Evolutionary conservation across 92 coral and sea anemone species (phyloP).

Genomic region (Desmophyllum pertusum): DNA sequence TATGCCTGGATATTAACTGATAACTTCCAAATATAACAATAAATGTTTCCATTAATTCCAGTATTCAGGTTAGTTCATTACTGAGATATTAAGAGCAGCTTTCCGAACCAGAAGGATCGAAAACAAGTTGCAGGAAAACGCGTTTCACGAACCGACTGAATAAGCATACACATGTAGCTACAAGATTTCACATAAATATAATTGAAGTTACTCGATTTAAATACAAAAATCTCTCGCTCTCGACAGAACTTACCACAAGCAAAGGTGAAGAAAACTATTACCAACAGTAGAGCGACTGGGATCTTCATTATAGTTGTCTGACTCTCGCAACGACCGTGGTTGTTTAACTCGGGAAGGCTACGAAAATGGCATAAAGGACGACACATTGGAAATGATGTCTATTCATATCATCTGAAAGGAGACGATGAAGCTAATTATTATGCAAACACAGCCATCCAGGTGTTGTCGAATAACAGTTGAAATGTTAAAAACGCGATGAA

Average conservation of each 20-base stretch:
- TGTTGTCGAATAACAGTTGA: background rate
- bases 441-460: slow-evolving; percentile 27
- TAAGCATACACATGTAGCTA: background rate
- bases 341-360: background rate
- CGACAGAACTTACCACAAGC: slow-evolving; percentile 18
- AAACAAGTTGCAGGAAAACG: background rate
- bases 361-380: background rate
- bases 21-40: too few species aligned
- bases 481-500: background rate
- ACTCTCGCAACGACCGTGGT: background rate
- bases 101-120: background rate
- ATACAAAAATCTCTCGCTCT: background rate
- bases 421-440: background rate
- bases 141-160: background rate
- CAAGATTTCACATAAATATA: background rate
- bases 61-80: background rate
- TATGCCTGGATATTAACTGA: too few species aligned
- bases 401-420: slow-evolving; percentile 4
- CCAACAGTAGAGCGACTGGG: background rate
- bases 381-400: background rate
- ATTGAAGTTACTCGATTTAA: background rate
- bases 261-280: background rate
- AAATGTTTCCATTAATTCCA: background rate
- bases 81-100: background rate
- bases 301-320: background rate